Percentiles rank a stretch among this genome's conserved stretches.
Evolutionary conservation across 2,888 invertebrate species (phyloP).

Genomic region (Drosophila engyochracea): DNA sequence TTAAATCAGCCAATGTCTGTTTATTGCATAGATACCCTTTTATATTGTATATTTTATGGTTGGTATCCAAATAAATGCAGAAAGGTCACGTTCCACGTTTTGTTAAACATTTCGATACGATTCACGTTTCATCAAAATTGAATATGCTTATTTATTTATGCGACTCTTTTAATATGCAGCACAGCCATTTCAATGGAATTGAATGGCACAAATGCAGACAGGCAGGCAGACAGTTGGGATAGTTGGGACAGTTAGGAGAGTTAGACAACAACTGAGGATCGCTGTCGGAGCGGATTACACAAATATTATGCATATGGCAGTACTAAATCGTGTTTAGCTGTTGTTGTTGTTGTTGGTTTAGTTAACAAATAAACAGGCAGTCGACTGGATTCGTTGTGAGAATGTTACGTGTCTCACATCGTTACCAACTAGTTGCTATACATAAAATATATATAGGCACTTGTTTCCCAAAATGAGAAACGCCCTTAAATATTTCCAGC

Average conservation of each 20-base stretch:
- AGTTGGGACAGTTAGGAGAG: slow-evolving; percentile 1
- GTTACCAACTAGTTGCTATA: slow-evolving; percentile 25
- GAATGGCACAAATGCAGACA: slow-evolving; percentile 43
- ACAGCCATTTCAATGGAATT: slow-evolving; percentile 59
- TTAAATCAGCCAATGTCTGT: background rate
- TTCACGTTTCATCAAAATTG: slow-evolving; percentile 78
- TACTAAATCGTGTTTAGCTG: slow-evolving; percentile 22
- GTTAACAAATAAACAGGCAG: slow-evolving; percentile 57
- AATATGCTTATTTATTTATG: slow-evolving; percentile 80
- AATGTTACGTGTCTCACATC: slow-evolving; percentile 37
- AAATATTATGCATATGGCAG: slow-evolving; percentile 34
- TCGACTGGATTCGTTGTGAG: slow-evolving; percentile 14
- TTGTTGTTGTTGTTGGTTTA: slow-evolving; percentile 28
- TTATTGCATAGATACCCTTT: slow-evolving; percentile 21
- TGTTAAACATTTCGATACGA: slow-evolving; percentile 77
- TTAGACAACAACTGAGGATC: slow-evolving; percentile 27
- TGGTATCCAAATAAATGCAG: slow-evolving; percentile 30
- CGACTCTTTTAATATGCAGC: slow-evolving; percentile 74
- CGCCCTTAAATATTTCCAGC: background rate
- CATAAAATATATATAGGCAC: background rate
- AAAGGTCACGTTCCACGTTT: slow-evolving; percentile 72
- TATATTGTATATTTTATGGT: slow-evolving; percentile 8
- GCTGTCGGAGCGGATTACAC: slow-evolving; percentile 25
- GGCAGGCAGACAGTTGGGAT: background rate
- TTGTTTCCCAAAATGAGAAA: background rate